Evolutionary conservation across 2,888 invertebrate genomes (phyloP).

Genomic region (Caenorhabditis plicata): DNA sequence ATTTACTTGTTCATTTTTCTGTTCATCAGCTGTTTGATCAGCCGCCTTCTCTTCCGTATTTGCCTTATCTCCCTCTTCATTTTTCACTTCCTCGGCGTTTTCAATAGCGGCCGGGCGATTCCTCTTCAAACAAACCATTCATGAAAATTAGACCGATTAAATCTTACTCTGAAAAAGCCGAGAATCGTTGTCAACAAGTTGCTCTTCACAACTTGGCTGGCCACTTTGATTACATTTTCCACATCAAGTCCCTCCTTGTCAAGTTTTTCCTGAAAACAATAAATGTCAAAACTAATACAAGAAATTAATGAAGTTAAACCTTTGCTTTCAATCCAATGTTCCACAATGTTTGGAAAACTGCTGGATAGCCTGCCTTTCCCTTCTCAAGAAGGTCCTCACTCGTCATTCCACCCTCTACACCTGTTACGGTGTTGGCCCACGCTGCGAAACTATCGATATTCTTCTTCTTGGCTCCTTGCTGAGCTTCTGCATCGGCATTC

Average conservation of each 20-base stretch:
- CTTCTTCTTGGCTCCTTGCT: constrained; percentile 56
- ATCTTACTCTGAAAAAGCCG: constrained; percentile 55
- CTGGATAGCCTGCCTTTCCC: constrained; percentile 59
- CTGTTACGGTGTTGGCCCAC: constrained; percentile 53
- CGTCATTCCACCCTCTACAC: constrained; percentile 50
- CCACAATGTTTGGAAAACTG: constrained; percentile 60
- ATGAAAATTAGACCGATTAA: too few species aligned
- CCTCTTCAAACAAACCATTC: too few species aligned
- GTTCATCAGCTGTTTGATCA: neutral
- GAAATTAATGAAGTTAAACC: too few species aligned
- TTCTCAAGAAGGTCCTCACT: constrained; percentile 59
- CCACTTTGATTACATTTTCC: constrained; percentile 48
- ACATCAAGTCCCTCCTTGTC: constrained; percentile 47
- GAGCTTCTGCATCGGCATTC: constrained; percentile 56
- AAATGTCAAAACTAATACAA: too few species aligned
- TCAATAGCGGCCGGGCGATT: neutral
- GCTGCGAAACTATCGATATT: constrained; percentile 58
- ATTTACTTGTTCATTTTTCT: neutral
- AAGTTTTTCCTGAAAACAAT: constrained; percentile 55
- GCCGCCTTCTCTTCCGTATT: constrained; percentile 1
- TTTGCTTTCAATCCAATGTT: constrained; percentile 47
- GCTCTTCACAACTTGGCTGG: constrained; percentile 45
- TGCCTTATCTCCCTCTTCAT: neutral
- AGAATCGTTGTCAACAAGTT: constrained; percentile 52
- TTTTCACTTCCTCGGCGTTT: neutral